Percentiles rank a stretch among this genome's conserved stretches.
Conservation (phyloP, 2,113 vertebrate species). For the Podilymbus podiceps region DNA sequence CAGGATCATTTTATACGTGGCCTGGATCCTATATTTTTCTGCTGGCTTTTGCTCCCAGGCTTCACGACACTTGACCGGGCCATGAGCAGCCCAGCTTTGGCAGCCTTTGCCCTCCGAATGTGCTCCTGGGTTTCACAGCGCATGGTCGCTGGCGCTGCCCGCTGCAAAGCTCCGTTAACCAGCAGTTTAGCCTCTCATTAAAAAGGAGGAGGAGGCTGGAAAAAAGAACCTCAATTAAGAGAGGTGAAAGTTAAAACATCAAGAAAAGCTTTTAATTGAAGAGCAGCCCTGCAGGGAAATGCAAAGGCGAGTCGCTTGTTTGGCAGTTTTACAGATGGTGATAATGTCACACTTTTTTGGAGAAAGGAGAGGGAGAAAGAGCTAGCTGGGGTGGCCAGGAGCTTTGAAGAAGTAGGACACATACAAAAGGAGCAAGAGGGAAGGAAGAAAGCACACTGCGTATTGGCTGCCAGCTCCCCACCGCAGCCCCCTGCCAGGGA, state of each 20-base stretch:
- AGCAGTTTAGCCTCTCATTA: not conserved
- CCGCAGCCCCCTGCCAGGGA: not conserved
- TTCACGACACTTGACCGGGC: not conserved
- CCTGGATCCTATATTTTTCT: not conserved
- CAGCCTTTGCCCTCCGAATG: not conserved
- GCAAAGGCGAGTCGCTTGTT: not conserved
- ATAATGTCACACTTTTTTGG: constrained; percentile 4
- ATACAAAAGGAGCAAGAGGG: not conserved
- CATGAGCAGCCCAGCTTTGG: not conserved
- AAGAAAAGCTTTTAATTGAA: constrained; percentile 52
- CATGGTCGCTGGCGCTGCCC: rapidly evolving
- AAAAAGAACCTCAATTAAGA: constrained; percentile 15
- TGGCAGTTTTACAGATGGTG: not conserved
- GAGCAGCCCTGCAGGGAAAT: constrained; percentile 22
- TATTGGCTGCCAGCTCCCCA: not conserved
- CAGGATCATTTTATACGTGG: not conserved
- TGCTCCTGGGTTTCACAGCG: not conserved
- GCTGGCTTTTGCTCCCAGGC: not conserved
- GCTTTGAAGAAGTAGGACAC: not conserved
- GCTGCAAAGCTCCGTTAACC: not conserved
- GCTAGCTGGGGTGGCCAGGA: not conserved
- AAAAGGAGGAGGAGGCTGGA: not conserved
- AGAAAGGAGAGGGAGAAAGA: not conserved
- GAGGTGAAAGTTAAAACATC: constrained; percentile 39
- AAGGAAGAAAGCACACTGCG: rapidly evolving